Percentiles rank a stretch among this genome's conserved stretches.
These are phyloP conservation scores for Nothocercus nigrocapillus DNA, from an alignment of 2,113 vertebrate genomes.

Conservation along the genomic window DNA sequence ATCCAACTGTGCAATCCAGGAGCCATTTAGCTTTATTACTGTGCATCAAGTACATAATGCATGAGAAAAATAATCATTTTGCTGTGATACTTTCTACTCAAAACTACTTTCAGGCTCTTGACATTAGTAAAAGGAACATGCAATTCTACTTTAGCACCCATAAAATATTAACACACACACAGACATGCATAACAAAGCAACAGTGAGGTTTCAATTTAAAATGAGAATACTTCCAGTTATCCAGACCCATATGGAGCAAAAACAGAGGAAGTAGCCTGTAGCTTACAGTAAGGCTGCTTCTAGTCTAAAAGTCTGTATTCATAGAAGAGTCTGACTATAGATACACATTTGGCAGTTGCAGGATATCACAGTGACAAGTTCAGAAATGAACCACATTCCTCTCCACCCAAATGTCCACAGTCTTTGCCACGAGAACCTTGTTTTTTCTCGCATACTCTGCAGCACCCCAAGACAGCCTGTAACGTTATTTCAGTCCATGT, in stretches of 20 bases:
- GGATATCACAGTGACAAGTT: background rate
- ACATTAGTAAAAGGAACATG: conserved; percentile 31
- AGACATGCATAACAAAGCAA: background rate
- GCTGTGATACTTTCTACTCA: background rate
- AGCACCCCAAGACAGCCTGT: background rate
- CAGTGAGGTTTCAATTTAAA: background rate
- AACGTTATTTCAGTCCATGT: background rate
- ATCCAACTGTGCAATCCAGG: conserved; percentile 57
- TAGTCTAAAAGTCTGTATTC: background rate
- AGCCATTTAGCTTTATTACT: conserved; percentile 51
- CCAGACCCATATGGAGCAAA: background rate
- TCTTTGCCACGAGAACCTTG: background rate
- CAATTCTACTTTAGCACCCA: background rate
- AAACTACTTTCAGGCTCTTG: conserved; percentile 30
- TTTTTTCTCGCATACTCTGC: background rate
- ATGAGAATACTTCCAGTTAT: background rate
- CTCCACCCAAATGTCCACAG: background rate
- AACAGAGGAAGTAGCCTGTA: fast-evolving
- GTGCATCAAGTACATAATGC: conserved; percentile 14
- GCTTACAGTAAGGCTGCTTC: background rate
- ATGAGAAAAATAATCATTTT: conserved; percentile 46
- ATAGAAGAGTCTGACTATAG: background rate
- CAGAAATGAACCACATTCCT: background rate
- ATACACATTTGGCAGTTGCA: background rate
- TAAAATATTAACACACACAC: background rate